Evolutionary conservation across 2,888 invertebrate genomes (phyloP).

Genomic region (Tiphia femorata): DNA sequence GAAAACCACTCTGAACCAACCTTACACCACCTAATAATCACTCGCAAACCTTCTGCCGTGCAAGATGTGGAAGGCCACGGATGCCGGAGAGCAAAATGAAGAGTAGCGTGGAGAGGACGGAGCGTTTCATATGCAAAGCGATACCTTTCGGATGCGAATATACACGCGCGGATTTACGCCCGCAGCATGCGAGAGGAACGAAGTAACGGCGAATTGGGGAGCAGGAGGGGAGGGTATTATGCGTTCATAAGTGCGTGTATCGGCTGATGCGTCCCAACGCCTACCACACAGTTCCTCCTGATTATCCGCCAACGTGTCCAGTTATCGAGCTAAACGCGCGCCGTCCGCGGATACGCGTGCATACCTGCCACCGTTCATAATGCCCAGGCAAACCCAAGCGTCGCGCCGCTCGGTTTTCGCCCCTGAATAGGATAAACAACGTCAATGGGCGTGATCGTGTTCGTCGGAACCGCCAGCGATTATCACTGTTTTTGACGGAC

Average conservation of each 20-base stretch:
- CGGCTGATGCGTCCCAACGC: constrained; percentile 1
- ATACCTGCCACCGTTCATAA: constrained; percentile 19
- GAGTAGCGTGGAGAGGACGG: no score
- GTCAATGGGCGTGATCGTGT: constrained; percentile 26
- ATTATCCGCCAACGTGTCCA: constrained; percentile 31
- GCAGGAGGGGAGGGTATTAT: neutral
- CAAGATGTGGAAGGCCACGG: no score
- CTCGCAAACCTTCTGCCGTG: no score
- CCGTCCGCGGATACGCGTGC: constrained; percentile 15
- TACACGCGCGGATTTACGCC: constrained; percentile 28
- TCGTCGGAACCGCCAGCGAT: constrained; percentile 1
- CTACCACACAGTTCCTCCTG: constrained; percentile 16
- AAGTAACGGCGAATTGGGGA: no score
- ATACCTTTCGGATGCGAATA: constrained; percentile 28
- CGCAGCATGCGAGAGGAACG: no score
- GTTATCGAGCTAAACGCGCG: no score
- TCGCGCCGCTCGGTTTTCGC: constrained; percentile 20
- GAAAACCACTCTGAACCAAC: no score
- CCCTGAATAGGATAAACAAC: constrained; percentile 33
- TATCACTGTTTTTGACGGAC: constrained; percentile 24
- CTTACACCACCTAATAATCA: constrained; percentile 43
- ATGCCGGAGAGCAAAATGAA: no score
- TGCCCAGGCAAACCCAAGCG: no score
- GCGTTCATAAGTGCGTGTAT: neutral
- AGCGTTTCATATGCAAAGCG: constrained; percentile 47